phyloP scores from a whole-genome alignment of 2,797 vertebrate species.

The Adrianichthys oophorus region DNA sequence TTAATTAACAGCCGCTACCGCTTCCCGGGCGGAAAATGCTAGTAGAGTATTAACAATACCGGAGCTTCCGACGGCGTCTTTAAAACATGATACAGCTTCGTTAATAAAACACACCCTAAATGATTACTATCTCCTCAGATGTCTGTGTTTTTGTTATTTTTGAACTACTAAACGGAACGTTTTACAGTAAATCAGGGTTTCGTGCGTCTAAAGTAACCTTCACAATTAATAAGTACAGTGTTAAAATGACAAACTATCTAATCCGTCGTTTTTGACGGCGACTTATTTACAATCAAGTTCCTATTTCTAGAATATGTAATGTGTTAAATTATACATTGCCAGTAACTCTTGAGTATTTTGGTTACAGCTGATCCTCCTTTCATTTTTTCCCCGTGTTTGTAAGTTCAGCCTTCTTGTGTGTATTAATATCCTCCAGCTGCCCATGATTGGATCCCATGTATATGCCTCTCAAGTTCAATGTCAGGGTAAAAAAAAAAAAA shows the following conservation, averaged over 20 bases:
- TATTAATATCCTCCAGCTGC: constrained; percentile 78
- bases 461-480: too few relatives aligned
- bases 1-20: background rate
- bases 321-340: too few relatives aligned
- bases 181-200: too few relatives aligned
- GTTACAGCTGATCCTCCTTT: constrained; percentile 47
- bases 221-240: too few relatives aligned
- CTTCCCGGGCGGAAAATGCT: constrained; percentile 18
- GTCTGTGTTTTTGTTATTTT: too few relatives aligned
- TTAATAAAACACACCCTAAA: fast-evolving
- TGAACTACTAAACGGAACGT: too few relatives aligned
- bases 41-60: constrained; percentile 8
- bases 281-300: too few relatives aligned
- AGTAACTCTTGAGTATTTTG: background rate
- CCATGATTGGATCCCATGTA: constrained; percentile 25
- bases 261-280: too few relatives aligned
- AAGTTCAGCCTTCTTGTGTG: constrained; percentile 18
- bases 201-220: too few relatives aligned
- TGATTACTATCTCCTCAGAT: fast-evolving
- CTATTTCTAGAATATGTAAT: too few relatives aligned
- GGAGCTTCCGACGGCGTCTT: background rate
- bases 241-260: too few relatives aligned
- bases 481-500: too few relatives aligned
- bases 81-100: background rate
- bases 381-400: constrained; percentile 23